Percentiles rank a stretch among this genome's conserved stretches.
These are phyloP conservation scores for Drosophila nasuta DNA, from an alignment of 1,140 invertebrate species.

Conservation along the genomic window DNA sequence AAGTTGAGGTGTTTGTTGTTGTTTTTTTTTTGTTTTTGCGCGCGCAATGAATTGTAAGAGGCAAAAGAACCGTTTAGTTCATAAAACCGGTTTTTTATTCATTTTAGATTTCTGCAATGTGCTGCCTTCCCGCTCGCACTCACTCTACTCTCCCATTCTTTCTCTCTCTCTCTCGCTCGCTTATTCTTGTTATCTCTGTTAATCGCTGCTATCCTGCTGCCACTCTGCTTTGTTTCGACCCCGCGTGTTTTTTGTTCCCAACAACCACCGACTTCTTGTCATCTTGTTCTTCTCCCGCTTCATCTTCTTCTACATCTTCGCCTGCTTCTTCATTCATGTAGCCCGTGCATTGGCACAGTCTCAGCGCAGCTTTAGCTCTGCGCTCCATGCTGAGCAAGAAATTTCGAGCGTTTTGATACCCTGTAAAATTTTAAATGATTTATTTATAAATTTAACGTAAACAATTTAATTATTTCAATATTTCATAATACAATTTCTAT, in stretches of 20 bases:
- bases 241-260: neutral
- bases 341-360: slow-evolving; percentile 30
- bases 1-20: slow-evolving; percentile 4
- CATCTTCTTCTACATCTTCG: slow-evolving; percentile 13
- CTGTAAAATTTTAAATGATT: neutral
- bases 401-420: slow-evolving; percentile 25
- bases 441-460: no score
- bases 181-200: neutral
- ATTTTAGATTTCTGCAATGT: slow-evolving; percentile 19
- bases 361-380: slow-evolving; percentile 9
- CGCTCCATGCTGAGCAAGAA: slow-evolving; percentile 47
- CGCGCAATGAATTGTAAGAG: slow-evolving; percentile 19
- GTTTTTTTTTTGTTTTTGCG: neutral
- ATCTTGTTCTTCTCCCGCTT: slow-evolving; percentile 11
- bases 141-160: no score
- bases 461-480: no score
- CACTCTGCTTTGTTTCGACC: neutral
- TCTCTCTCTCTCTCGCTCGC: slow-evolving; percentile 13
- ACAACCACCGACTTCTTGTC: slow-evolving; percentile 38
- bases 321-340: slow-evolving; percentile 16
- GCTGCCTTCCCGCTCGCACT: neutral
- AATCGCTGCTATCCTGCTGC: slow-evolving; percentile 1
- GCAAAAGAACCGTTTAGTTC: slow-evolving; percentile 65
- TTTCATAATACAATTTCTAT: no score
- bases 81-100: slow-evolving; percentile 63